Evolutionary conservation across 2,113 vertebrate genomes (phyloP).

Genomic region (Xyrauchen texanus): DNA sequence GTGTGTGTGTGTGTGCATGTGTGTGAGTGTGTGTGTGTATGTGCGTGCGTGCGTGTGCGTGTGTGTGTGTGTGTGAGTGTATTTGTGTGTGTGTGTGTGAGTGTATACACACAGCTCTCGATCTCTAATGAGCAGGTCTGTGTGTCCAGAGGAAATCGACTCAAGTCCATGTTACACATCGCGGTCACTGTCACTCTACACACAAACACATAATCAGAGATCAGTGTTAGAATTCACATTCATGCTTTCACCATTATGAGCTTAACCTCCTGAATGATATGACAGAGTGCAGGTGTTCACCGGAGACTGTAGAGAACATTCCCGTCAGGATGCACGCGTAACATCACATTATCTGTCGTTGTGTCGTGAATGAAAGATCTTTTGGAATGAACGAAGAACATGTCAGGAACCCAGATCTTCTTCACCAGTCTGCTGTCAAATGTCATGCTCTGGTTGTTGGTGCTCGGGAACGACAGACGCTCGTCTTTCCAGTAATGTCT

Average conservation of each 20-base stretch:
- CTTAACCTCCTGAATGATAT: too few species aligned
- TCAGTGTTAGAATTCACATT: not conserved
- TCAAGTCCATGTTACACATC: conserved; percentile 99
- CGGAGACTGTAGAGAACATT: conserved; percentile 96
- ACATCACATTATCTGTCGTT: conserved; percentile 96
- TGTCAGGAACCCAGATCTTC: conserved; percentile 98
- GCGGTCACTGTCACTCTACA: conserved; percentile 93
- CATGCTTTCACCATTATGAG: not conserved
- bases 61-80: too few species aligned
- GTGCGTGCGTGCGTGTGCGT: too few species aligned
- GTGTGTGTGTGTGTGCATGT: too few species aligned
- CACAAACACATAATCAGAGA: conserved; percentile 39
- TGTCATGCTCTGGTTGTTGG: conserved; percentile 97
- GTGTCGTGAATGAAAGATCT: conserved; percentile 97
- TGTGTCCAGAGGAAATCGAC: conserved; percentile 94
- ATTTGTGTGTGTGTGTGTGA: not conserved
- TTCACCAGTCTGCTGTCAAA: conserved; percentile 95
- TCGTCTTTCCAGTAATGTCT: conserved; percentile 98
- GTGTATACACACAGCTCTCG: conserved; percentile 91
- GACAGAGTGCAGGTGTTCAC: conserved; percentile 61
- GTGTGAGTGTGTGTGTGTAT: too few species aligned
- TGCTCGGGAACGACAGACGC: conserved; percentile 90
- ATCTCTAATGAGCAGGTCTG: conserved; percentile 97
- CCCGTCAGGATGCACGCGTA: conserved; percentile 93
- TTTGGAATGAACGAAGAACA: conserved; percentile 98